Conservation (phyloP, 2,888 invertebrate species). For the Trypoxylon attenuatum region DNA sequence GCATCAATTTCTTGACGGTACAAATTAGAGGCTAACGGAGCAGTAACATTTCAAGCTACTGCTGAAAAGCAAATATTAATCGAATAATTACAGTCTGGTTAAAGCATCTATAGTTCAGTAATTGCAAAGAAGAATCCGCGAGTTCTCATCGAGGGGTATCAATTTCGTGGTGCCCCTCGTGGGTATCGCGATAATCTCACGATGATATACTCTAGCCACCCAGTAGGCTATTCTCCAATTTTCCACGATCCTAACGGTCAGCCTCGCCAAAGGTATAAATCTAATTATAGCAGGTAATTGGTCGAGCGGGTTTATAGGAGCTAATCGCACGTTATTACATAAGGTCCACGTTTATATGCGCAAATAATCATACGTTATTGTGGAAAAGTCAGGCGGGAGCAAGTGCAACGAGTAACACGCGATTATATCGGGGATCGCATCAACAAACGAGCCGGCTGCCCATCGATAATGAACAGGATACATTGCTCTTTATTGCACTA, state of each 20-base stretch:
- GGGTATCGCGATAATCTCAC: neutral
- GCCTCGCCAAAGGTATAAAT: conserved; percentile 2
- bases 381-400: no score
- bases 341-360: neutral
- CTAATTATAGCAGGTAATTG: conserved; percentile 17
- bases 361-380: neutral
- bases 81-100: neutral
- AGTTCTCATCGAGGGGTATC: neutral
- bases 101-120: neutral
- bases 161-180: neutral
- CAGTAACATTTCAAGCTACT: neutral
- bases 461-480: no score
- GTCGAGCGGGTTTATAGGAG: conserved; percentile 9
- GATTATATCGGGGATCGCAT: no score
- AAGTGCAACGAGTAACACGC: no score
- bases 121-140: neutral
- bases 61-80: neutral
- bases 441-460: neutral
- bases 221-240: neutral
- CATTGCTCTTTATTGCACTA: no score
- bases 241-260: conserved; percentile 6
- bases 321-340: conserved; percentile 1
- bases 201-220: neutral
- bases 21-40: neutral
- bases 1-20: neutral